phyloP scores from a whole-genome alignment of 2,888 invertebrate species.

The Scaptodrosophila latifasciaeformis region DNA sequence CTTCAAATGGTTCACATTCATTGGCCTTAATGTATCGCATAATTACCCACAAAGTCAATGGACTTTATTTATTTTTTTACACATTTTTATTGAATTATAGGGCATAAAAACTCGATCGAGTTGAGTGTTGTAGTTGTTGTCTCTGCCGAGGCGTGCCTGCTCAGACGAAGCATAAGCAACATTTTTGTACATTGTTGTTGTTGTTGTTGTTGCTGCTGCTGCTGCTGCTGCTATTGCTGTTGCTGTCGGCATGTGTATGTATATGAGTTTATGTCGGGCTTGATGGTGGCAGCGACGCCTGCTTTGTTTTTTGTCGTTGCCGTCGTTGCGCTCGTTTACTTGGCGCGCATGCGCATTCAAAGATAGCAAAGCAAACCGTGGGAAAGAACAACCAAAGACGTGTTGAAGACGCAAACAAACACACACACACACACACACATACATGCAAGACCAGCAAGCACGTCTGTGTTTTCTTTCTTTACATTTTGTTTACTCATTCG shows the following conservation, averaged over 20 bases:
- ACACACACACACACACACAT: too few relatives aligned
- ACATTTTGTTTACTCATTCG: slow-evolving; percentile 62
- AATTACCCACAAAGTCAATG: too few relatives aligned
- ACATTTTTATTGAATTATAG: too few relatives aligned
- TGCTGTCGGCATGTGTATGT: slow-evolving; percentile 13
- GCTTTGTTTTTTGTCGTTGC: slow-evolving; percentile 31
- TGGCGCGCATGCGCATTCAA: slow-evolving; percentile 48
- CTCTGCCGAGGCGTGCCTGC: slow-evolving; percentile 22
- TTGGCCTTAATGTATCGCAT: too few relatives aligned
- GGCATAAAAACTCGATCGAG: slow-evolving; percentile 54
- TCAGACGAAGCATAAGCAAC: slow-evolving; percentile 47
- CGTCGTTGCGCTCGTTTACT: slow-evolving; percentile 46
- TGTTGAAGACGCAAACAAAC: too few relatives aligned
- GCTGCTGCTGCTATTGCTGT: slow-evolving; percentile 14
- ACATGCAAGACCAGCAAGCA: slow-evolving; percentile 9
- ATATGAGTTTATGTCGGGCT: slow-evolving; percentile 4
- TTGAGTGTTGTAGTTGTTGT: too few relatives aligned
- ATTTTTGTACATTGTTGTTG: slow-evolving; percentile 29
- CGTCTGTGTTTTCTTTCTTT: slow-evolving; percentile 50
- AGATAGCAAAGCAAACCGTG: slow-evolving; percentile 70
- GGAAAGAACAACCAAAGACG: slow-evolving; percentile 74
- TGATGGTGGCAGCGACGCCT: slow-evolving; percentile 20
- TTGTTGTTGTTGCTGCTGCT: slow-evolving; percentile 11
- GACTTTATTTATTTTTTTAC: too few relatives aligned
- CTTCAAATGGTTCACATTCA: too few relatives aligned